Evolutionary conservation across 2,113 vertebrate genomes (phyloP).

Genomic region (Aldabrachelys gigantea): DNA sequence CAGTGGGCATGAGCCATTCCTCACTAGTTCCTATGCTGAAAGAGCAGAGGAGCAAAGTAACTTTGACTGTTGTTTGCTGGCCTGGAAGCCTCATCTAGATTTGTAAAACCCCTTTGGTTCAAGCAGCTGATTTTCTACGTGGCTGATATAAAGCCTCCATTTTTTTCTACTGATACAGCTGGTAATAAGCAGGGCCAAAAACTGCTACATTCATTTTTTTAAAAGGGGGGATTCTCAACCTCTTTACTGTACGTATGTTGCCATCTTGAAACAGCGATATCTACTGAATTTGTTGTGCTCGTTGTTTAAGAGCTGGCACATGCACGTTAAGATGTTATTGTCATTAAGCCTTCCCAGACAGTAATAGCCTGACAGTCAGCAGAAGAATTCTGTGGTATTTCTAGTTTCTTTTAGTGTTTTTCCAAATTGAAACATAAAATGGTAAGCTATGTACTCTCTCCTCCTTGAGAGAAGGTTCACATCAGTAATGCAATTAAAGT

Average conservation of each 20-base stretch:
- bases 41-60: slow-evolving; percentile 96
- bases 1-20: slow-evolving; percentile 97
- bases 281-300: slow-evolving; percentile 11
- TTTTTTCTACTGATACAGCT: slow-evolving; percentile 61
- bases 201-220: slow-evolving; percentile 45
- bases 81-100: slow-evolving; percentile 92
- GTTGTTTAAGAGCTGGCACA: not conserved
- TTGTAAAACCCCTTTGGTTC: not conserved
- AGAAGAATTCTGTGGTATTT: not conserved
- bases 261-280: slow-evolving; percentile 50
- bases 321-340: not conserved
- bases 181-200: slow-evolving; percentile 75
- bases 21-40: slow-evolving; percentile 98
- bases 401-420: slow-evolving; percentile 26
- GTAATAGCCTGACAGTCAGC: not conserved
- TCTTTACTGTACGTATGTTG: slow-evolving; percentile 14
- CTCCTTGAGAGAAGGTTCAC: not conserved
- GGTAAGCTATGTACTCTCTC: not conserved
- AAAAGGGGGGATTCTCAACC: not conserved
- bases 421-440: not conserved
- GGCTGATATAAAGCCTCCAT: slow-evolving; percentile 59
- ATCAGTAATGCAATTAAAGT: not conserved
- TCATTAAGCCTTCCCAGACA: not conserved
- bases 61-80: slow-evolving; percentile 96
- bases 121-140: slow-evolving; percentile 30